Evolutionary conservation across 2,888 invertebrate species (phyloP), one percentile per base, ranked within the genome.

Genomic region (Chalcis sispes): DNA sequence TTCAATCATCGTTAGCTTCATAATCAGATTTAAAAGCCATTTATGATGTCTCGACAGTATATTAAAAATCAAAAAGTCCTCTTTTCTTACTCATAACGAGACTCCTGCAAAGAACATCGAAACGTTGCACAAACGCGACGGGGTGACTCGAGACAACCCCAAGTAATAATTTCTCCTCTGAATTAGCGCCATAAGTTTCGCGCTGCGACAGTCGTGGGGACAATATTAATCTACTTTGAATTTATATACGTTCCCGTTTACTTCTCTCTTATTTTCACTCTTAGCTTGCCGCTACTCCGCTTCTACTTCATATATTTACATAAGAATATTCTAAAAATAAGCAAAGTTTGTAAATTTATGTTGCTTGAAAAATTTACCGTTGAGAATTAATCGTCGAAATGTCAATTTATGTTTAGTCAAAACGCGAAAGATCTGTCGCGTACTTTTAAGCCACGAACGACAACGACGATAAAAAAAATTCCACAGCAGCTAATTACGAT

Each of bases 141-240:
- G 81, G 81, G 78, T 81, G 82, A 83, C 82, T 83, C 78, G 80
- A 83, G 82, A 82, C 83, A 83, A 85, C 84, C 85, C 85, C 82
- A 82, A 82, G 87, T 83, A 87, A 87, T 87, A 87, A 87, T 85
- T 87, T 82, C 83, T 85, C 83, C 80, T 83, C 81, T 84, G 87
- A 88, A 88, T 88, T 88, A 87, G 88, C 87, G 82, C 86, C 87
- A 86, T 87, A 87, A 87, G 87, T 87, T 86, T 83, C 80, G 82
- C 83, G 82, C 83, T 82, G 83, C 81, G 86, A 86, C 87, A 86
- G 85, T 80, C 83, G 79, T 84, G 84, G 85, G 82, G 85, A 88
- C 86, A 87, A 88, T 88, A 88, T 88, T 88, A 88, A 88, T 88
- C 87, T 87, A 88, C 87, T 87, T 85, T 86, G 85, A 88, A 88